phyloP scores from a whole-genome alignment of 2,888 invertebrate genomes.

The Vanessa cardui region DNA sequence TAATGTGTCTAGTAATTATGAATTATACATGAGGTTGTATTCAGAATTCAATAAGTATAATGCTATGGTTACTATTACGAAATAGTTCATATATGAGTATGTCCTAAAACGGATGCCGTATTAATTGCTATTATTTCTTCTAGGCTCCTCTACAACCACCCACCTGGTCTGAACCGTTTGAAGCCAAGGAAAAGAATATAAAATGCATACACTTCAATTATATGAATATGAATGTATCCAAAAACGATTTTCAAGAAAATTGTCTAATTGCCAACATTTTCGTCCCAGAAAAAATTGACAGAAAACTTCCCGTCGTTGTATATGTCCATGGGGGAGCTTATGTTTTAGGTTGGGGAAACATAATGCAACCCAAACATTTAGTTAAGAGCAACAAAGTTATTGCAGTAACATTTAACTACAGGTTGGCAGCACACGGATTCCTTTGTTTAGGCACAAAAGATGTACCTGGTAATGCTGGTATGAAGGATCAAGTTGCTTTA shows the following conservation, averaged over 20 bases:
- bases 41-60: no score
- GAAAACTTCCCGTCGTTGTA: constrained; percentile 60
- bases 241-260: constrained; percentile 42
- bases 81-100: no score
- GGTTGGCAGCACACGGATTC: constrained; percentile 49
- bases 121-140: constrained; percentile 1
- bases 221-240: constrained; percentile 24
- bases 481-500: constrained; percentile 51
- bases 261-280: constrained; percentile 48
- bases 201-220: constrained; percentile 40
- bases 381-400: constrained; percentile 49
- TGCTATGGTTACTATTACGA: no score
- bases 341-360: constrained; percentile 56
- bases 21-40: no score
- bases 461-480: constrained; percentile 51
- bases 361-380: constrained; percentile 47
- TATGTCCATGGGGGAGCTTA: constrained; percentile 70
- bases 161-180: constrained; percentile 42
- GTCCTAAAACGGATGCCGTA: background rate
- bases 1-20: no score
- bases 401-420: constrained; percentile 58
- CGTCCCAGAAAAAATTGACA: constrained; percentile 44
- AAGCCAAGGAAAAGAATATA: constrained; percentile 44
- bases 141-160: constrained; percentile 55
- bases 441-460: constrained; percentile 48